A percentile compares a stretch with the other conserved stretches of the same genome.
phyloP scores from a whole-genome alignment of 2,113 vertebrate genomes.

The Phoenicopterus ruber region DNA sequence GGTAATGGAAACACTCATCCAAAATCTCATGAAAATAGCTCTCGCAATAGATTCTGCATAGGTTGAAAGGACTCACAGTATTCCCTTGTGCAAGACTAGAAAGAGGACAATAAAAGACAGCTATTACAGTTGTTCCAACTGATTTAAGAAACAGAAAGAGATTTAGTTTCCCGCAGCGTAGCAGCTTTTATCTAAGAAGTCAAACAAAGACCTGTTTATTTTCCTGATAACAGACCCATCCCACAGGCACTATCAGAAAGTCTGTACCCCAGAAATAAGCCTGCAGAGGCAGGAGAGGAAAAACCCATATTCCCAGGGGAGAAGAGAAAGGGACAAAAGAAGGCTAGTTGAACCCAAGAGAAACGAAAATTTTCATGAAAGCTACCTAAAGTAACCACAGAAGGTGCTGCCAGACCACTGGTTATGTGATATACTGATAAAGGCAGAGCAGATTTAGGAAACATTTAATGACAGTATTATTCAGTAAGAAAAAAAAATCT shows the following conservation, averaged over 20 bases:
- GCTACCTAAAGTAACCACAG: neutral
- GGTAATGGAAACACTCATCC: constrained; percentile 35
- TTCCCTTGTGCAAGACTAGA: neutral
- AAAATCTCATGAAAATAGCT: neutral
- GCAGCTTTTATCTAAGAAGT: neutral
- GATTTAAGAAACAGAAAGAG: constrained; percentile 12
- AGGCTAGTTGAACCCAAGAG: neutral
- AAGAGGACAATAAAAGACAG: constrained; percentile 11
- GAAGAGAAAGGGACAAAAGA: neutral
- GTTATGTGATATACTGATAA: neutral
- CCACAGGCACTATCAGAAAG: neutral
- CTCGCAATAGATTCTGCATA: neutral
- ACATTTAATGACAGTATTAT: neutral
- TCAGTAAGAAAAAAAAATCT: neutral
- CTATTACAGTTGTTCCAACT: neutral
- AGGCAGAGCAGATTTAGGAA: neutral
- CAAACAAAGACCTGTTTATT: neutral
- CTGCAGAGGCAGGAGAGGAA: neutral
- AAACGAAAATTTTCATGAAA: neutral
- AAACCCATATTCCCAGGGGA: neutral
- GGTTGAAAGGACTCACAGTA: neutral
- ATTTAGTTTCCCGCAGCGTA: neutral
- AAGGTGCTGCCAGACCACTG: neutral
- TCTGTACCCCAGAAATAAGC: neutral
- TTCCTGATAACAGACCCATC: neutral